Evolutionary conservation across 2,888 invertebrate genomes (phyloP), one percentile per base, ranked within the genome.

Genomic region (Xylota segnis): DNA sequence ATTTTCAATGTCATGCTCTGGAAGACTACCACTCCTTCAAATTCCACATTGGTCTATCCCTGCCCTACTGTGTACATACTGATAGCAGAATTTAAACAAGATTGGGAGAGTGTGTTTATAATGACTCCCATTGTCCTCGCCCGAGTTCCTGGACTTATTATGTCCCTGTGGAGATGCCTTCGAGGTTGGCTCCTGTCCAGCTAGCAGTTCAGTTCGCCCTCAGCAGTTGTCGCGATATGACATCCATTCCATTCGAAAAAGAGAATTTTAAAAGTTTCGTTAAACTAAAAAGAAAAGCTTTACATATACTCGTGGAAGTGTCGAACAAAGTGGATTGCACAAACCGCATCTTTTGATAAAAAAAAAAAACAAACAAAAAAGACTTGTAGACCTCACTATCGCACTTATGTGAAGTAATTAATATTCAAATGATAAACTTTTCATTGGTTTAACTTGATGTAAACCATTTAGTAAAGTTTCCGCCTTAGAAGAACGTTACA

Each of bases 391-490:
- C 63, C 0, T 16, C 45, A 23, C 45, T 83, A 78, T 83, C 77
- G 59, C 78, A 0, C 6, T 37, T 37, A 70, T 72, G 50, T 72
- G 56, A 79, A 66, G 59, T 32, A 6, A 16, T 9, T 58, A 32
- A 65, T 65, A 29, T 66, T 27, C 12, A 45, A 40, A 9, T 14
- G 16, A 47, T 68, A 61, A 56, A 37, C 66, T 68, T 81, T 71
- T 76, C 71, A 37, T 50, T 77, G 76, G 76, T 86, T 82, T 86
- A 68, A 71, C 47, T 16, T 18, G 45, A 43, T 77, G n/a, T 68
- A 86, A 77, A 77, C 32, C 72, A 50, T 72, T 81, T 37, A 43
- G 72, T 77, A 72, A 82, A 68, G 82, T 82, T 58, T 66, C 23
- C n/a, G 34, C 9, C 27, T 6, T 34, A 12, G 7, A 34, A 45